Conservation (phyloP, 2,113 vertebrate genomes). For the Antigone vipio region DNA sequence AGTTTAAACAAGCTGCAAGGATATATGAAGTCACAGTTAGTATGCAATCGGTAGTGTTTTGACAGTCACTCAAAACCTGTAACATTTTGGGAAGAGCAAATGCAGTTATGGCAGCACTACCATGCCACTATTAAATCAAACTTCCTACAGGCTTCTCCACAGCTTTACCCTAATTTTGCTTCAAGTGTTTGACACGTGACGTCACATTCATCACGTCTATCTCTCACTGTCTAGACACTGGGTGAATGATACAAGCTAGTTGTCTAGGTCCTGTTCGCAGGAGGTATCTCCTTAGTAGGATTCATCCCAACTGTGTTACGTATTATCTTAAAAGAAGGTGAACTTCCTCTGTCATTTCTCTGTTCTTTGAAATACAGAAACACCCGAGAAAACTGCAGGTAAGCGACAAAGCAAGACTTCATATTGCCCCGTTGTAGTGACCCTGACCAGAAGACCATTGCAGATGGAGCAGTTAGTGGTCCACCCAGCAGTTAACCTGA, state of each 20-base stretch:
- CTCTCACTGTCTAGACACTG: not conserved
- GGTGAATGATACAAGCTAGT: not conserved
- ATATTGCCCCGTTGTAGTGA: rapidly evolving
- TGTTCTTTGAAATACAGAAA: not conserved
- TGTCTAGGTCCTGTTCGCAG: not conserved
- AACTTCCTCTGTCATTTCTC: not conserved
- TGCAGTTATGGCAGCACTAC: not conserved
- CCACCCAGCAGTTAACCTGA: not conserved
- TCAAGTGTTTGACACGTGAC: not conserved
- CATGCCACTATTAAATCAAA: not conserved
- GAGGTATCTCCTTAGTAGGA: not conserved
- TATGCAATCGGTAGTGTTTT: not conserved
- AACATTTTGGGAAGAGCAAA: not conserved
- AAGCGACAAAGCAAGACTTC: not conserved
- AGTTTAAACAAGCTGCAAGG: not conserved
- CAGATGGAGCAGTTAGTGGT: not conserved
- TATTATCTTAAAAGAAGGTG: not conserved
- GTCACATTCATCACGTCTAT: not conserved
- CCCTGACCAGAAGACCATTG: not conserved
- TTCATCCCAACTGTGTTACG: not conserved
- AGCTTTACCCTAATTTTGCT: not conserved
- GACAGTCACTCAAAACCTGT: not conserved
- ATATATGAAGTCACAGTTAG: not conserved
- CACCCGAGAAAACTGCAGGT: not conserved
- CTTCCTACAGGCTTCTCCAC: not conserved